Base-by-base conservation (phyloP, 2,888 invertebrate species). In the Boloria selene region DNA sequence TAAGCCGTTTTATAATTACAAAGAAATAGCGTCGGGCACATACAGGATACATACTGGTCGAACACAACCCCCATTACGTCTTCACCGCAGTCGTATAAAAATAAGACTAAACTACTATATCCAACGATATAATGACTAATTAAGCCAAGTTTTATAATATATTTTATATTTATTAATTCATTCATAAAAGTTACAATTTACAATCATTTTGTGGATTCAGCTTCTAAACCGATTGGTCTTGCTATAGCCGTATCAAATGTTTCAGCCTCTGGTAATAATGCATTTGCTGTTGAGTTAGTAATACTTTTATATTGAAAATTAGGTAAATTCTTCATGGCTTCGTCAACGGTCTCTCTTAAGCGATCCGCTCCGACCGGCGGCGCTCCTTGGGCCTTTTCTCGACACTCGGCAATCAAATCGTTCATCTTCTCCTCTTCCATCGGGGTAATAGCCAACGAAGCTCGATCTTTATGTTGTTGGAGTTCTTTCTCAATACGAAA, bases 221-320 rank as follows among this genome's bases (percentile, higher is more conserved):
- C 17, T 38, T 50, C 31, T 5, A 54, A 42, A 50, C 42, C 31
- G 4, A 2, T 47, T 10, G 16, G 17, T 7, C n/a, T n/a, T n/a
- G n/a, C n/a, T n/a, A 13, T 0, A 13, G 17, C 13, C 42, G 22
- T 38, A 4, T 26, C 51, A 18, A 13, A 4, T 4, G 31, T 55
- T 17, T 88, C 87, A 13, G 88, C 86, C 45, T 78, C 75, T 0
- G 83, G 77, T 61, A 84, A 72, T 62, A 91, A 88, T 0, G 76
- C 73, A 3, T 84, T 89, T 4, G 90, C 90, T 6, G 90, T 90
- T 7, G 83, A 77, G 61, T 91, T 91, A 17, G 80, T 77, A 54
- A 89, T 77, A 61, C 75, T 83, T 55, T 79, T 80, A 70, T 89
- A 90, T 67, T 88, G 88, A 59, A 91, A 90, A 71, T 90, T 89